Evolutionary conservation across 2,797 vertebrate species (phyloP).

Genomic region (Chloroceryle inda): DNA sequence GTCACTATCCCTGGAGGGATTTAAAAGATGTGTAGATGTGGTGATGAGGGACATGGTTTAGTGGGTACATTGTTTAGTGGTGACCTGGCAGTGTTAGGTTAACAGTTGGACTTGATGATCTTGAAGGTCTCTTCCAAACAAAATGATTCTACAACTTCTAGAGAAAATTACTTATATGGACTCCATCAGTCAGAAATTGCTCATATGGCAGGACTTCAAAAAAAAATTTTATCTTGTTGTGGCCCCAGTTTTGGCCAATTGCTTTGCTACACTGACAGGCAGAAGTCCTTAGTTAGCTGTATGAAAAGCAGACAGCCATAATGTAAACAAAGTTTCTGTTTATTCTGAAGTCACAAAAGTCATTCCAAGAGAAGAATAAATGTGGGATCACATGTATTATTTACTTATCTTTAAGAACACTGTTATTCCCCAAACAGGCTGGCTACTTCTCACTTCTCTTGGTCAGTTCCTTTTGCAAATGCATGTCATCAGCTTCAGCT

Average conservation of each 20-base stretch:
- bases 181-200: background rate
- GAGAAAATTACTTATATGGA: background rate
- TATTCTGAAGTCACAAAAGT: conserved; percentile 36
- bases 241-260: background rate
- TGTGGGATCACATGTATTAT: background rate
- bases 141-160: background rate
- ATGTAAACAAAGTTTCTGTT: conserved; percentile 41
- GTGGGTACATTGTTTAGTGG: no score
- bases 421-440: conserved; percentile 22
- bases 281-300: conserved; percentile 13
- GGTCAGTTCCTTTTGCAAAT: conserved; percentile 6
- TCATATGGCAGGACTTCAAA: background rate
- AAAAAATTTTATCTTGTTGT: background rate
- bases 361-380: conserved; percentile 43
- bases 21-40: no score
- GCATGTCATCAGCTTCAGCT: conserved; percentile 52
- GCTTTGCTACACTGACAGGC: background rate
- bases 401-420: conserved; percentile 28
- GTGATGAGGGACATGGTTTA: no score
- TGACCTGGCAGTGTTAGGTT: no score
- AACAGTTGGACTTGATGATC: no score
- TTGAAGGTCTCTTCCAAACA: no score
- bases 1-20: no score
- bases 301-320: background rate
- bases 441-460: background rate